Conservation (phyloP, 1,140 invertebrate genomes). For the Hyposmocoma kahamanoa region DNA sequence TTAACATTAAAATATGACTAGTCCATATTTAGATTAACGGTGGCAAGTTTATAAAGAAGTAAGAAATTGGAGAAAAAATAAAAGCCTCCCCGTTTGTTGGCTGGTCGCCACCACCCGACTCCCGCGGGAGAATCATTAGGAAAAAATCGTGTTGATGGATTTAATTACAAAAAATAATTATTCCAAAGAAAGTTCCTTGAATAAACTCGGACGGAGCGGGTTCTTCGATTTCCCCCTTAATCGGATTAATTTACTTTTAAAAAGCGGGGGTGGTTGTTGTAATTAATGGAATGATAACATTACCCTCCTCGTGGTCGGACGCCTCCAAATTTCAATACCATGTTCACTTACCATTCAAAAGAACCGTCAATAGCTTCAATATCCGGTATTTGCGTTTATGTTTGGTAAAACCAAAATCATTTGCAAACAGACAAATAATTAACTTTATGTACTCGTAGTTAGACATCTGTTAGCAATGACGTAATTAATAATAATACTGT, state of each 20-base stretch:
- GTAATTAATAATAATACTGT: too few species aligned
- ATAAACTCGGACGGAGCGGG: conserved; percentile 69
- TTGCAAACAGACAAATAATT: too few species aligned
- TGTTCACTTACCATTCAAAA: too few species aligned
- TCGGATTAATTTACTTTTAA: conserved; percentile 73
- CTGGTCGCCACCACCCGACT: conserved; percentile 31
- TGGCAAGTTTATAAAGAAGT: conserved; percentile 27
- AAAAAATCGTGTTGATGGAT: conserved; percentile 74
- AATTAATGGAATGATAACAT: conserved; percentile 73
- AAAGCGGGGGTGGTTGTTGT: conserved; percentile 67
- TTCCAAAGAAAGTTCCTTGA: conserved; percentile 68
- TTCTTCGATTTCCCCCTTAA: conserved; percentile 70
- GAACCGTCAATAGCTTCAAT: too few species aligned
- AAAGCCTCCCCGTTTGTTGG: conserved; percentile 24
- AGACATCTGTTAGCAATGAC: too few species aligned
- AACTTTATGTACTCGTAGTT: too few species aligned
- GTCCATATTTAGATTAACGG: too few species aligned
- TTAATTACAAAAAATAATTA: conserved; percentile 74
- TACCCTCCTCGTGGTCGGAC: conserved; percentile 59
- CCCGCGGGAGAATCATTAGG: conserved; percentile 69
- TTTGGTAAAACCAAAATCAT: too few species aligned
- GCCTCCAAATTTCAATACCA: conserved; percentile 31
- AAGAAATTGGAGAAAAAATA: conserved; percentile 35
- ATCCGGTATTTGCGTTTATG: too few species aligned
- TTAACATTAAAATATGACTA: too few species aligned